These are phyloP conservation scores for Homarus gammarus DNA, from an alignment of 2,888 invertebrate genomes.

Conservation along the genomic window DNA sequence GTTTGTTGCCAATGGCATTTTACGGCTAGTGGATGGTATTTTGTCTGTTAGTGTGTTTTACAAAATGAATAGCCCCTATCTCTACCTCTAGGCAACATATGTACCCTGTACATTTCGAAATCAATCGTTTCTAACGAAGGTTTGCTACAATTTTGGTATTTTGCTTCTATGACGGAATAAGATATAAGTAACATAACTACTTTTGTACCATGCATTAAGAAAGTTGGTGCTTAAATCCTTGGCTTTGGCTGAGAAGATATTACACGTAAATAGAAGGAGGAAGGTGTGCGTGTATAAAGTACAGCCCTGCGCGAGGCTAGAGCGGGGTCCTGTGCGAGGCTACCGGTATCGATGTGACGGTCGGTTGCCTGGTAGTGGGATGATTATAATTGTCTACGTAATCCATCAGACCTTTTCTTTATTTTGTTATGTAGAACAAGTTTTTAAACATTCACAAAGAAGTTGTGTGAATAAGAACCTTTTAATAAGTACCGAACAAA, in stretches of 20 bases:
- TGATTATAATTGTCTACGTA: constrained; percentile 26
- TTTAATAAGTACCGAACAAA: background rate
- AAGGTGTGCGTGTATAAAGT: constrained; percentile 50
- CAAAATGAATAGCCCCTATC: too few relatives aligned
- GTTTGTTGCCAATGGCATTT: constrained; percentile 1
- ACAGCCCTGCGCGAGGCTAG: constrained; percentile 72
- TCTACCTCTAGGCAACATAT: too few relatives aligned
- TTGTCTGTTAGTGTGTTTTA: too few relatives aligned
- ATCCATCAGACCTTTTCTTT: background rate
- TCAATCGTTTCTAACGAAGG: too few relatives aligned
- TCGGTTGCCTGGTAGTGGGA: constrained; percentile 59
- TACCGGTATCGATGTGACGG: constrained; percentile 71
- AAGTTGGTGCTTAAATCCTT: background rate
- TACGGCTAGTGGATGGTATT: too few relatives aligned
- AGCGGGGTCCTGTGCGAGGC: constrained; percentile 71
- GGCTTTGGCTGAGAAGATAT: background rate
- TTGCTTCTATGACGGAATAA: background rate
- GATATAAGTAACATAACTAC: background rate
- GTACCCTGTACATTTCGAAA: too few relatives aligned
- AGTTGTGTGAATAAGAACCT: background rate
- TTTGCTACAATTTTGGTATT: background rate
- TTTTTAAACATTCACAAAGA: background rate
- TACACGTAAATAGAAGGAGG: constrained; percentile 24
- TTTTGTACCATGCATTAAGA: background rate
- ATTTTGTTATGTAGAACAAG: background rate